A percentile compares a stretch with the other conserved stretches of the same genome.
Conservation (phyloP, 1,140 invertebrate species). For the Nebria ingens region DNA sequence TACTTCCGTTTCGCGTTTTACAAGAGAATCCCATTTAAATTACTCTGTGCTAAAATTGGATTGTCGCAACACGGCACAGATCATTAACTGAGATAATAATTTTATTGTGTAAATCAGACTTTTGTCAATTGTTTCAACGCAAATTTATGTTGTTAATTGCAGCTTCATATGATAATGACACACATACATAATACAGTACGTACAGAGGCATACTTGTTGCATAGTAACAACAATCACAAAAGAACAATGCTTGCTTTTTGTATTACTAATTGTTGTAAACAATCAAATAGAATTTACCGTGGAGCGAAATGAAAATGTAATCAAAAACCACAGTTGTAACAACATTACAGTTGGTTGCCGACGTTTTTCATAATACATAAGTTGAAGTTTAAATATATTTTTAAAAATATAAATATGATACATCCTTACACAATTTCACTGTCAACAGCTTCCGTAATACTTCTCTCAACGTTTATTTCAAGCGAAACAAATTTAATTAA, state of each 20-base stretch:
- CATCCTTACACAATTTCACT: no score
- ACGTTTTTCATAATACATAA: no score
- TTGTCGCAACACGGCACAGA: neutral
- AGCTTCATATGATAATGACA: neutral
- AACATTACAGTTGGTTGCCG: no score
- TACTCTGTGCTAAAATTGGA: neutral
- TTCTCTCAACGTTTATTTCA: no score
- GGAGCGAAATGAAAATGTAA: no score
- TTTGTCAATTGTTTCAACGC: constrained; percentile 7
- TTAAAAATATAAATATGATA: no score
- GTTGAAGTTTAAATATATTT: no score
- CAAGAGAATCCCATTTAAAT: no score
- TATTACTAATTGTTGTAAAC: neutral
- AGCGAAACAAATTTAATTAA: neutral
- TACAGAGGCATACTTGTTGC: no score
- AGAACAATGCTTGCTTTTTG: neutral
- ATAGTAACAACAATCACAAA: neutral
- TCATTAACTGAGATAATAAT: constrained; percentile 5
- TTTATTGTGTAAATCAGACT: constrained; percentile 1
- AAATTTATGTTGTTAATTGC: constrained; percentile 5
- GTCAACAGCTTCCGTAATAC: neutral
- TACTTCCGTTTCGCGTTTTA: no score
- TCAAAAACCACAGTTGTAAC: no score
- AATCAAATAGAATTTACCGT: no score
- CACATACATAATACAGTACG: neutral